These are phyloP conservation scores for Palythoa grandiflora DNA, from an alignment of 92 coral and sea anemone species.

Conservation along the genomic window DNA sequence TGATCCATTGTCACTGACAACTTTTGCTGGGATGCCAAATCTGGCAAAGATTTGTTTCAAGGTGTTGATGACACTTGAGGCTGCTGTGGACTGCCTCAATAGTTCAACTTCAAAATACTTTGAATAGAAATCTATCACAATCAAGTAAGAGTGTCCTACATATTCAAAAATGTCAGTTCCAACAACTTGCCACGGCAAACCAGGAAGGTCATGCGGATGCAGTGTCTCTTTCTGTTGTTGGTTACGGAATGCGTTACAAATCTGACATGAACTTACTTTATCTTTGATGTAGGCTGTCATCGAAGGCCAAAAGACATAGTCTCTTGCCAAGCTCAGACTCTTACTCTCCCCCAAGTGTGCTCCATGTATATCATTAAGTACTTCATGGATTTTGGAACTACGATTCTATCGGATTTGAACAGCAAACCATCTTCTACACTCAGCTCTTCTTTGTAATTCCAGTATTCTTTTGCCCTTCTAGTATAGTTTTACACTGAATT, in stretches of 20 bases:
- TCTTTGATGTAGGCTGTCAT: slow-evolving; percentile 61
- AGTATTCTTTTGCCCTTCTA: slow-evolving; percentile 51
- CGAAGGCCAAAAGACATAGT: slow-evolving; percentile 59
- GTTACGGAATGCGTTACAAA: slow-evolving; percentile 61
- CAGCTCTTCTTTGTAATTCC: slow-evolving; percentile 66
- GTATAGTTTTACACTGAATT: no score
- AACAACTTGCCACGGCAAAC: slow-evolving; percentile 45
- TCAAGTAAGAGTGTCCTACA: slow-evolving; percentile 55
- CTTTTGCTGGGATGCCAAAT: slow-evolving; percentile 57
- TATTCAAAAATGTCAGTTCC: slow-evolving; percentile 65
- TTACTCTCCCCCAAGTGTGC: slow-evolving; percentile 71
- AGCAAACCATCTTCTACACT: slow-evolving; percentile 67
- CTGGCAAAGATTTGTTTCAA: slow-evolving; percentile 64
- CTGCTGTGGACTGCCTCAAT: slow-evolving; percentile 50
- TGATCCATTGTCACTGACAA: slow-evolving; percentile 59
- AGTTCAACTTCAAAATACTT: slow-evolving; percentile 61
- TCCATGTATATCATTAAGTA: slow-evolving; percentile 61
- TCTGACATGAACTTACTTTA: slow-evolving; percentile 48
- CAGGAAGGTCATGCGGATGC: no score
- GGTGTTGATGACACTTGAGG: slow-evolving; percentile 52
- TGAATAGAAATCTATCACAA: slow-evolving; percentile 53
- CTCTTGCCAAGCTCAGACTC: slow-evolving; percentile 51
- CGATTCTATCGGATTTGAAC: slow-evolving; percentile 45
- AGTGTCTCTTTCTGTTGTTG: not conserved
- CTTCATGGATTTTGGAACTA: slow-evolving; percentile 8